These are phyloP conservation scores for Latheticus oryzae DNA, from an alignment of 2,888 invertebrate genomes.

Conservation along the genomic window DNA sequence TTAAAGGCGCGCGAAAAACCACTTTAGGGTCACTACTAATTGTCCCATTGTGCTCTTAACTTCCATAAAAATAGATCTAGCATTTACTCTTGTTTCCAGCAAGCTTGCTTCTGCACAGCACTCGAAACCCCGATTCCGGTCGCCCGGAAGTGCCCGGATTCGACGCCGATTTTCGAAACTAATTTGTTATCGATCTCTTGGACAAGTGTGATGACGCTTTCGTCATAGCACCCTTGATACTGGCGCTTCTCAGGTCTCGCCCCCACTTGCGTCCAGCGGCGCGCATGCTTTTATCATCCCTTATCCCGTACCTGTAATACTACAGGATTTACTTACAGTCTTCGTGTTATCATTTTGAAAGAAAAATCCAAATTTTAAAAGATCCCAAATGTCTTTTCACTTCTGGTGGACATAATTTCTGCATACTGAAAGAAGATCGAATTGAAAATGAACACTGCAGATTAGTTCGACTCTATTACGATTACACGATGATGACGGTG, in stretches of 20 bases:
- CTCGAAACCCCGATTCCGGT: neutral
- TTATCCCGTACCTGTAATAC: conserved; percentile 56
- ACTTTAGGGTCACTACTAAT: neutral
- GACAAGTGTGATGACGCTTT: conserved; percentile 54
- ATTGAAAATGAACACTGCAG: conserved; percentile 1
- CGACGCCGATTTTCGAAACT: conserved; percentile 21
- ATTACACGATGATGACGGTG: conserved; percentile 32
- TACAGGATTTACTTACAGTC: conserved; percentile 49
- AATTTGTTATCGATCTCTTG: conserved; percentile 53
- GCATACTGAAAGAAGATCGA: neutral
- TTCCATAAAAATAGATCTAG: conserved; percentile 8
- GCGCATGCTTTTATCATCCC: conserved; percentile 55
- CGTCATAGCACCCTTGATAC: conserved; percentile 60
- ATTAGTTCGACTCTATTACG: conserved; percentile 29
- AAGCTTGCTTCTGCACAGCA: no score
- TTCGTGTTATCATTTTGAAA: conserved; percentile 13
- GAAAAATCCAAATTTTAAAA: conserved; percentile 4
- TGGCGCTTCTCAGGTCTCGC: conserved; percentile 58
- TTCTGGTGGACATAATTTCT: no score
- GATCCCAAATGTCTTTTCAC: no score
- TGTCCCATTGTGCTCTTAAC: conserved; percentile 2
- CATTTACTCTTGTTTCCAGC: conserved; percentile 12
- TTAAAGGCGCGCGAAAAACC: conserved; percentile 1
- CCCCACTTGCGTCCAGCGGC: conserved; percentile 57
- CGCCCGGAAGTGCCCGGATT: neutral